A percentile compares a stretch with the other conserved stretches of the same genome.
Evolutionary conservation across 2,888 invertebrate species (phyloP).

Genomic region (Scaptomyza tumidula): DNA sequence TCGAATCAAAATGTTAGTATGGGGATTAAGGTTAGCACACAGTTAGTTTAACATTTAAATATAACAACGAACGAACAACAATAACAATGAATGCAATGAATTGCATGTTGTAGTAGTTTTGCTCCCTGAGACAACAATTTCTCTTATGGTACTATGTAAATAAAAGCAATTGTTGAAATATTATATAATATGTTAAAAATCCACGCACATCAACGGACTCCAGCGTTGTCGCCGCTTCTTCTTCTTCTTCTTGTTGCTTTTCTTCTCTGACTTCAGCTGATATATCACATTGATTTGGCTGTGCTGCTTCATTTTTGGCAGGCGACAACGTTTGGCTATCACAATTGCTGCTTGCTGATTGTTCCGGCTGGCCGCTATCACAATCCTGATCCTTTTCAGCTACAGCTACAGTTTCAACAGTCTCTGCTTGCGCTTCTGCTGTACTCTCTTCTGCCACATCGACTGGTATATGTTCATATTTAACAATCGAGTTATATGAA

Average conservation of each 20-base stretch:
- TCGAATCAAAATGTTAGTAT: conserved; percentile 66
- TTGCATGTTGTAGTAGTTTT: background rate
- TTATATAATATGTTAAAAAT: conserved; percentile 64
- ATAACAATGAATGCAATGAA: conserved; percentile 8
- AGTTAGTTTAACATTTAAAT: conserved; percentile 30
- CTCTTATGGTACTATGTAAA: conserved; percentile 50
- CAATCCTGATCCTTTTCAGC: background rate
- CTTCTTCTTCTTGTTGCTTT: no score
- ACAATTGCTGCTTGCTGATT: conserved; percentile 1
- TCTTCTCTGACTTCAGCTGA: background rate
- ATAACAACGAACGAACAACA: conserved; percentile 5
- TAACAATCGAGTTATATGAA: conserved; percentile 75
- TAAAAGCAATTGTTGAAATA: conserved; percentile 42
- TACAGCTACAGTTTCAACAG: background rate
- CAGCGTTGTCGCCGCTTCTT: conserved; percentile 9
- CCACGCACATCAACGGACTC: conserved; percentile 75
- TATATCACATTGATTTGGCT: conserved; percentile 15
- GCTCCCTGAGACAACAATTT: conserved; percentile 28
- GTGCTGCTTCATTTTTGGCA: background rate
- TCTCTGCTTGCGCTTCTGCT: background rate
- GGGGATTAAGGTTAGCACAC: conserved; percentile 24
- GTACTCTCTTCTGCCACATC: background rate
- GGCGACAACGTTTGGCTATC: background rate
- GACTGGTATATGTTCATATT: conserved; percentile 58
- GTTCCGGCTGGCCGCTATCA: background rate